These are phyloP conservation scores for Strigamia transsilvanica DNA, from an alignment of 2,888 invertebrate genomes.

Conservation along the genomic window DNA sequence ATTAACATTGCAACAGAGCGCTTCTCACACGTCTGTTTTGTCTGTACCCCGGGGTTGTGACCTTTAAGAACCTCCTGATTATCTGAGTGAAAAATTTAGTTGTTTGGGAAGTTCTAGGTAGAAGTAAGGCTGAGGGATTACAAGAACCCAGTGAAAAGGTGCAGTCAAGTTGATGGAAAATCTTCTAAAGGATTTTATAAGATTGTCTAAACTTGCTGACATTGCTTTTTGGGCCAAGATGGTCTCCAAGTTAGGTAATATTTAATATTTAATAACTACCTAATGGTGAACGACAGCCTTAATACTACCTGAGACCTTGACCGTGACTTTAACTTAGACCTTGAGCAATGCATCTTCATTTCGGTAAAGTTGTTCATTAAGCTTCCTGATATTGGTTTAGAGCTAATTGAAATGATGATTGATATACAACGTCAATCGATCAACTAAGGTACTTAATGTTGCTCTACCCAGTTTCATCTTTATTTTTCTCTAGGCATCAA, in stretches of 20 bases:
- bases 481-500: conserved; percentile 44
- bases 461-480: not conserved
- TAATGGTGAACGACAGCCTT: not conserved
- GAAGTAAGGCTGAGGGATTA: not conserved
- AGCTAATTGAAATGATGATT: not conserved
- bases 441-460: not conserved
- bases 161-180: conserved; percentile 11
- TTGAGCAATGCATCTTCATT: conserved; percentile 38
- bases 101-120: not conserved
- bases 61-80: not conserved
- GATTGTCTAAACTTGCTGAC: not conserved
- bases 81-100: conserved; percentile 23
- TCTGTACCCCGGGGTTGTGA: not conserved
- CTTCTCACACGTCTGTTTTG: not conserved
- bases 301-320: not conserved
- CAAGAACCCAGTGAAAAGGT: conserved; percentile 9
- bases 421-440: not conserved
- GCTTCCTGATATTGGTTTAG: not conserved
- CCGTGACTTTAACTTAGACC: not conserved
- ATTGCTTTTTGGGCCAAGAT: not conserved
- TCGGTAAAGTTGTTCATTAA: not conserved
- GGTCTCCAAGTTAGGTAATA: not conserved
- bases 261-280: not conserved
- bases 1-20: too few relatives aligned
- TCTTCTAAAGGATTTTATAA: not conserved